A percentile compares a stretch with the other conserved stretches of the same genome.
Conservation (phyloP, 2,113 vertebrate species). For the Amblyornis subalaris region DNA sequence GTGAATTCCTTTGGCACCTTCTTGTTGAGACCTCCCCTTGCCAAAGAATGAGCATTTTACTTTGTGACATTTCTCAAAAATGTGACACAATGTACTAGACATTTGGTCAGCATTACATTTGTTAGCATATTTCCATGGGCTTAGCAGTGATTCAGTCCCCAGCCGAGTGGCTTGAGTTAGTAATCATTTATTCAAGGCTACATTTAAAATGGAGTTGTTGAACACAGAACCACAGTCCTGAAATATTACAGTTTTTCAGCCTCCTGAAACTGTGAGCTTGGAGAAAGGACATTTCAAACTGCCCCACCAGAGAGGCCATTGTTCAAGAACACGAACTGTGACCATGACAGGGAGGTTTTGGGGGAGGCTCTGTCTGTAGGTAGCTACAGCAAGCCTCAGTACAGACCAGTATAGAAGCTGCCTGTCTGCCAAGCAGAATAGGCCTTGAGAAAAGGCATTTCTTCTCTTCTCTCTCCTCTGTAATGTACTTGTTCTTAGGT, state of each 20-base stretch:
- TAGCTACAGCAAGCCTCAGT: neutral
- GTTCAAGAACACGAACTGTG: neutral
- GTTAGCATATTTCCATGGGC: neutral
- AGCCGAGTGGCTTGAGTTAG: neutral
- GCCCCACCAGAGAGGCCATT: neutral
- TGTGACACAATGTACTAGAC: neutral
- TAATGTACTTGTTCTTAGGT: neutral
- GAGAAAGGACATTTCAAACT: neutral
- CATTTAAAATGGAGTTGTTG: neutral
- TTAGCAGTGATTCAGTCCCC: neutral
- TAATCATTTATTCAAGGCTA: neutral
- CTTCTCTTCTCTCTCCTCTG: neutral
- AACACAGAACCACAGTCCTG: neutral
- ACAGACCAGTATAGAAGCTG: neutral
- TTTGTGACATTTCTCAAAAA: slow-evolving; percentile 7
- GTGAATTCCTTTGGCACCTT: slow-evolving; percentile 33
- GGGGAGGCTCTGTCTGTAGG: neutral
- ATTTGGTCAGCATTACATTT: neutral
- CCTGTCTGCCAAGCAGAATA: neutral
- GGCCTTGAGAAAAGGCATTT: neutral
- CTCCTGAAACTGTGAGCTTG: neutral
- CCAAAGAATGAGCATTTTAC: slow-evolving; percentile 44
- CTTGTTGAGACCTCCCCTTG: neutral
- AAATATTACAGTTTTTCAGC: neutral
- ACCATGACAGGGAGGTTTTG: neutral